Evolutionary conservation across 2,888 invertebrate genomes (phyloP).

Genomic region (Stenotaenia linearis): DNA sequence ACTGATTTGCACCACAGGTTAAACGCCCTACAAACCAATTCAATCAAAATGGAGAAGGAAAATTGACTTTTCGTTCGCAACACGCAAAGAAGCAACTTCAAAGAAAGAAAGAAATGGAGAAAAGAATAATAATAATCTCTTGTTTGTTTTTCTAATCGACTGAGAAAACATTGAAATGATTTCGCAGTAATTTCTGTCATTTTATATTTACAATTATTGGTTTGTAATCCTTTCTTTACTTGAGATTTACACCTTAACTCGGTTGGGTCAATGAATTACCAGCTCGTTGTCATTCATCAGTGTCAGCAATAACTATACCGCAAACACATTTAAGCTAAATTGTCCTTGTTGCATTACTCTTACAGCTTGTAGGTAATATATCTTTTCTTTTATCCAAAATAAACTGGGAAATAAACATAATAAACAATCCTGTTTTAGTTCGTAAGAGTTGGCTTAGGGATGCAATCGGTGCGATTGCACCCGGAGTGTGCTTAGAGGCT

Average conservation of each 20-base stretch:
- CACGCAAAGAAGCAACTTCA: neutral
- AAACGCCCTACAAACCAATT: neutral
- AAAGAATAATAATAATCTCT: neutral
- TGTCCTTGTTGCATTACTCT: neutral
- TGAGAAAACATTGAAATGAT: neutral
- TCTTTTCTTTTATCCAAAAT: neutral
- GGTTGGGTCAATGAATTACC: too few species aligned
- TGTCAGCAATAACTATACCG: neutral
- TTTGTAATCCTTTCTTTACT: neutral
- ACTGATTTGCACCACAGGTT: conserved; percentile 1
- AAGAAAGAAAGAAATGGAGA: neutral
- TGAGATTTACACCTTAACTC: neutral
- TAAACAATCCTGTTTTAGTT: neutral
- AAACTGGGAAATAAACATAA: neutral
- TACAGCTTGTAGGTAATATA: neutral
- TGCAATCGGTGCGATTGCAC: too few species aligned
- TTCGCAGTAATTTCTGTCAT: too few species aligned
- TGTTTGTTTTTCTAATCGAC: neutral
- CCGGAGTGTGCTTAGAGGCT: too few species aligned
- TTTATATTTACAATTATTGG: neutral
- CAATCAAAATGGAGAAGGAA: neutral
- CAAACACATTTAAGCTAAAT: neutral
- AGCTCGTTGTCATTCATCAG: neutral
- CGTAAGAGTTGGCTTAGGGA: too few species aligned
- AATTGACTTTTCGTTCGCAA: neutral